These are phyloP conservation scores for Xiphophorus maculatus DNA, from an alignment of 2,113 vertebrate genomes.

Conservation along the genomic window DNA sequence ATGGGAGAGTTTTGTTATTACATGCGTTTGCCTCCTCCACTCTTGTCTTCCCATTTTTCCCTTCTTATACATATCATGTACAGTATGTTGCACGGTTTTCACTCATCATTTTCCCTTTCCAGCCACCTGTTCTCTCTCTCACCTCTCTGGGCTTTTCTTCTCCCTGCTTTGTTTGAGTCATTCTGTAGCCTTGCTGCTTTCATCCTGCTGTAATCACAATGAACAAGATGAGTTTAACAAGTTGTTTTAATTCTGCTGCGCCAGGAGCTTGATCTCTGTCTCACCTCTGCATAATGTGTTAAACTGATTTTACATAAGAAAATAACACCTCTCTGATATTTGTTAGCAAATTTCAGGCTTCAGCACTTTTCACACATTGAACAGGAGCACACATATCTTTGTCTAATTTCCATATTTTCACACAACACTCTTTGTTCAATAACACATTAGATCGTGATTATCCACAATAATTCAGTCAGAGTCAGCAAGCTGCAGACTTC, in stretches of 20 bases:
- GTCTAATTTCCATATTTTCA: conserved; percentile 12
- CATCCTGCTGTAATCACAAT: conserved; percentile 19
- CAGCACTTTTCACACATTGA: conserved; percentile 11
- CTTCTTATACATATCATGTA: not conserved
- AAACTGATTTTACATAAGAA: conserved; percentile 30
- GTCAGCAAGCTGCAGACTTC: not conserved
- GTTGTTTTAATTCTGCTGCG: conserved; percentile 18
- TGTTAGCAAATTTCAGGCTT: conserved; percentile 38
- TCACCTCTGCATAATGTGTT: conserved; percentile 29
- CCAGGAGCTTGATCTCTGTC: conserved; percentile 27
- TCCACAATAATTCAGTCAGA: conserved; percentile 26
- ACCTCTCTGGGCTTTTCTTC: conserved; percentile 10
- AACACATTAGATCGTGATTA: conserved; percentile 32
- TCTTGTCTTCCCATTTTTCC: conserved; percentile 12
- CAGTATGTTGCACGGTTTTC: not conserved
- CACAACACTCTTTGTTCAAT: conserved; percentile 17
- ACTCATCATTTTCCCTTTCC: conserved; percentile 12
- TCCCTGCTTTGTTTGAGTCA: conserved; percentile 10
- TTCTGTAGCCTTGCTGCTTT: conserved; percentile 9
- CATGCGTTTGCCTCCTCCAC: conserved; percentile 21
- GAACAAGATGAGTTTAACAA: conserved; percentile 28
- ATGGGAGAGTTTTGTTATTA: conserved; percentile 60
- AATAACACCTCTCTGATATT: conserved; percentile 27
- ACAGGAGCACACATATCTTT: not conserved
- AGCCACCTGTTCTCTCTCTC: conserved; percentile 21